Percentiles rank a stretch among this genome's conserved stretches.
Conservation (phyloP, 2,113 vertebrate genomes). For the Hippolais icterina region DNA sequence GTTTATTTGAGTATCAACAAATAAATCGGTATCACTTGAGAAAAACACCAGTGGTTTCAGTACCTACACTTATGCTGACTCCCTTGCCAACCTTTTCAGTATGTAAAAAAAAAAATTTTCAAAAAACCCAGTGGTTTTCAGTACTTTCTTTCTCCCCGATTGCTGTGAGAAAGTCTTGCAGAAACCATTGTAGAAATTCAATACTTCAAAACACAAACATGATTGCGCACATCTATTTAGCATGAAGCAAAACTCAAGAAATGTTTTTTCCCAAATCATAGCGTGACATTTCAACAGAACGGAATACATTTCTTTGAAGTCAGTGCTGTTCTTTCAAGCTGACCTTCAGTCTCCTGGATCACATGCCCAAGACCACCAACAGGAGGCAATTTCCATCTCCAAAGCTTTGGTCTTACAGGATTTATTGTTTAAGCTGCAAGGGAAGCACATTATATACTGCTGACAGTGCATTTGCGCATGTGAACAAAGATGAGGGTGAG, state of each 20-base stretch:
- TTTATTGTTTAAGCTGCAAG: slow-evolving; percentile 17
- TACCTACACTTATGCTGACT: not conserved
- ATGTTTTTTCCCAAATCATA: not conserved
- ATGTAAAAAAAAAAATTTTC: not conserved
- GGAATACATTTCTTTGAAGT: not conserved
- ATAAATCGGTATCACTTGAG: not conserved
- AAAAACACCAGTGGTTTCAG: not conserved
- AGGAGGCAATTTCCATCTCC: not conserved
- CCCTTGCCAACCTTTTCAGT: not conserved
- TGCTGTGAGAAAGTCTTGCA: not conserved
- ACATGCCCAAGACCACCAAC: not conserved
- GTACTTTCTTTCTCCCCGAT: not conserved
- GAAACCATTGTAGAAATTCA: not conserved
- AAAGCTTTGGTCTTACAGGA: slow-evolving; percentile 16
- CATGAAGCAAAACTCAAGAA: not conserved
- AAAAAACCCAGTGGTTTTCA: not conserved
- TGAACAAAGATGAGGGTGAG: slow-evolving; percentile 44
- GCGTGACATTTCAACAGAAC: not conserved
- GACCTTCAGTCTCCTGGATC: not conserved
- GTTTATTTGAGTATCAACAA: not conserved
- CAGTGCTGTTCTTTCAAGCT: not conserved
- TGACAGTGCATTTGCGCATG: not conserved
- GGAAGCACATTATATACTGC: not conserved
- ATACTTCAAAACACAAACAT: not conserved
- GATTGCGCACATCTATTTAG: not conserved